A percentile compares a stretch with the other conserved stretches of the same genome.
These are phyloP conservation scores for Parazoanthus darwini DNA, from an alignment of 92 coral and sea anemone genomes.

Conservation along the genomic window DNA sequence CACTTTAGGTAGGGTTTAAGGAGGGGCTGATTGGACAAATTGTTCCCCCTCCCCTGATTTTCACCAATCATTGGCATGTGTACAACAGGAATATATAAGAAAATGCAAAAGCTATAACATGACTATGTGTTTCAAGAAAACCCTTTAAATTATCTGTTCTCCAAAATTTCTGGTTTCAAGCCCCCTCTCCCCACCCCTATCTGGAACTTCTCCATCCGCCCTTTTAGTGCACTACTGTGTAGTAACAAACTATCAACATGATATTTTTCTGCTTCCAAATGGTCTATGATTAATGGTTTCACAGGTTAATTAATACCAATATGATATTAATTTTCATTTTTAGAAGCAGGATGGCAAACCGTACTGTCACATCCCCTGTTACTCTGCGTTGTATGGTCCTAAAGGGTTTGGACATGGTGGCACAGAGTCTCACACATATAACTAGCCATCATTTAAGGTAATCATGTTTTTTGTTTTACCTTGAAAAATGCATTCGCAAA, in stretches of 20 bases:
- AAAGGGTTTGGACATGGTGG: slow-evolving; percentile 46
- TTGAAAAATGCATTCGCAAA: too few relatives aligned
- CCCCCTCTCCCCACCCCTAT: not conserved
- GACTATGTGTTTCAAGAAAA: not conserved
- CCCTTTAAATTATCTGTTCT: not conserved
- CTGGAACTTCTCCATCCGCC: not conserved
- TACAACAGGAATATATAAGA: not conserved
- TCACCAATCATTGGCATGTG: too few relatives aligned
- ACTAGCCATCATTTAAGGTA: not conserved
- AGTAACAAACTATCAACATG: too few relatives aligned
- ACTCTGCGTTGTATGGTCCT: slow-evolving; percentile 39
- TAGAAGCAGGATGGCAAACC: slow-evolving; percentile 43
- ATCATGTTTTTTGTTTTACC: not conserved
- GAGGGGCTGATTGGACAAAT: too few relatives aligned
- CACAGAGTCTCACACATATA: slow-evolving; percentile 45
- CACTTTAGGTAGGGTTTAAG: too few relatives aligned
- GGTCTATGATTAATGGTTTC: not conserved
- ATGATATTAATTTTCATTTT: not conserved
- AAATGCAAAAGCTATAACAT: not conserved
- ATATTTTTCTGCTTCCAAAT: too few relatives aligned
- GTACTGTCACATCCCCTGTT: slow-evolving; percentile 43
- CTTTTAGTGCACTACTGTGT: not conserved
- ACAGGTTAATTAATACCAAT: not conserved
- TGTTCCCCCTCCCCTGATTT: too few relatives aligned
- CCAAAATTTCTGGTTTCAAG: not conserved